Evolutionary conservation across 2,113 vertebrate species (phyloP).

Genomic region (Ameiurus melas): DNA sequence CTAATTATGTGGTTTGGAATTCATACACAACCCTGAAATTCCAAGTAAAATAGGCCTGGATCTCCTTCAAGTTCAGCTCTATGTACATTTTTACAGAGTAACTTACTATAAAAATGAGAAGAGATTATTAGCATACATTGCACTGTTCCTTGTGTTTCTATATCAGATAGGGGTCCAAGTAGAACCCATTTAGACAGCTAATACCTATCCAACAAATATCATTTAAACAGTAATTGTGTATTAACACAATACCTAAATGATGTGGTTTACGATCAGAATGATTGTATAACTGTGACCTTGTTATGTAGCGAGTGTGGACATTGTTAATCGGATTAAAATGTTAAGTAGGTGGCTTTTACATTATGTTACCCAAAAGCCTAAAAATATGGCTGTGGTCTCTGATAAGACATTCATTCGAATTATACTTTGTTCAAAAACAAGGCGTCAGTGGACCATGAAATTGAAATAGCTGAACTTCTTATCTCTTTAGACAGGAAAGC

Average conservation of each 20-base stretch:
- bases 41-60: background rate
- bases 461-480: constrained; percentile 7
- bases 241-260: background rate
- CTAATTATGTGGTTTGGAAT: background rate
- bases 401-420: background rate
- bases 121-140: background rate
- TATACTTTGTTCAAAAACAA: background rate
- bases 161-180: background rate
- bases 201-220: background rate
- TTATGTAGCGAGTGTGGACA: background rate
- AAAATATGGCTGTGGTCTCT: background rate
- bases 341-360: background rate
- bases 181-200: background rate
- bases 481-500: background rate
- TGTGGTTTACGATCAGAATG: background rate
- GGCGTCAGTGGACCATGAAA: constrained; percentile 16
- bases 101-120: background rate
- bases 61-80: background rate
- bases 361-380: background rate
- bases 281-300: background rate
- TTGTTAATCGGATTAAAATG: background rate
- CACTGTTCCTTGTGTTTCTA: background rate
- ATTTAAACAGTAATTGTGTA: background rate
- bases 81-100: background rate
- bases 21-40: background rate